Evolutionary conservation across 2,797 vertebrate genomes (phyloP).

Genomic region (Chloroceryle amazona): DNA sequence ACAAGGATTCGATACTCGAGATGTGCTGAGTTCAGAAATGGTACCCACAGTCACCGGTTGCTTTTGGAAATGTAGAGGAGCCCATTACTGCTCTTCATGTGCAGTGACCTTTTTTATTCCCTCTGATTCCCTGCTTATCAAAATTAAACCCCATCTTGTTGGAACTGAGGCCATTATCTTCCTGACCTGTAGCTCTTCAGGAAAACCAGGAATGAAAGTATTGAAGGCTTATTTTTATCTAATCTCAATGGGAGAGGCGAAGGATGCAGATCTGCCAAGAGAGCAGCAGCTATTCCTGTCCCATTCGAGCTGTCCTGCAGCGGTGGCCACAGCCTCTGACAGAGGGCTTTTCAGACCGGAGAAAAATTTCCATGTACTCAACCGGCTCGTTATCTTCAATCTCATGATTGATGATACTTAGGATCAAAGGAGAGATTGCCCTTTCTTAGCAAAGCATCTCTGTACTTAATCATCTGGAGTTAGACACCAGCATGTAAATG

Average conservation of each 20-base stretch:
- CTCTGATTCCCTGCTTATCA: not conserved
- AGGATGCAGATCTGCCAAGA: not conserved
- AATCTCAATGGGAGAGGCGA: not conserved
- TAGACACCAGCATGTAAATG: conserved; percentile 57
- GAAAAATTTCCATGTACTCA: conserved; percentile 14
- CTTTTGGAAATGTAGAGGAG: not conserved
- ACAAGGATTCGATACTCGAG: not conserved
- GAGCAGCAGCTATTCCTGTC: conserved; percentile 27
- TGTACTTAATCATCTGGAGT: conserved; percentile 47
- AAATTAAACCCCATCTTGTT: not conserved
- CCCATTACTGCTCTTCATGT: not conserved
- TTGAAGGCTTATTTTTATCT: conserved; percentile 48
- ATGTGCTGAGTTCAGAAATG: not conserved
- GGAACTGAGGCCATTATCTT: not conserved
- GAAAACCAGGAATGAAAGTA: conserved; percentile 31
- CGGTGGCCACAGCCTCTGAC: not conserved
- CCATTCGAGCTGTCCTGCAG: not conserved
- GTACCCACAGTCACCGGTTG: not conserved
- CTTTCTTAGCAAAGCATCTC: conserved; percentile 61
- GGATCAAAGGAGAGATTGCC: conserved; percentile 57
- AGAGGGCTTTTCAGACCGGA: not conserved
- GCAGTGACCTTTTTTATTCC: not conserved
- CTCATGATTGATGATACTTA: conserved; percentile 41
- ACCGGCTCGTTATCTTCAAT: conserved; percentile 42
- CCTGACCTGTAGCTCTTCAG: conserved; percentile 13